Conservation (phyloP, 2,113 vertebrate species). For the Alligator mississippiensis region DNA sequence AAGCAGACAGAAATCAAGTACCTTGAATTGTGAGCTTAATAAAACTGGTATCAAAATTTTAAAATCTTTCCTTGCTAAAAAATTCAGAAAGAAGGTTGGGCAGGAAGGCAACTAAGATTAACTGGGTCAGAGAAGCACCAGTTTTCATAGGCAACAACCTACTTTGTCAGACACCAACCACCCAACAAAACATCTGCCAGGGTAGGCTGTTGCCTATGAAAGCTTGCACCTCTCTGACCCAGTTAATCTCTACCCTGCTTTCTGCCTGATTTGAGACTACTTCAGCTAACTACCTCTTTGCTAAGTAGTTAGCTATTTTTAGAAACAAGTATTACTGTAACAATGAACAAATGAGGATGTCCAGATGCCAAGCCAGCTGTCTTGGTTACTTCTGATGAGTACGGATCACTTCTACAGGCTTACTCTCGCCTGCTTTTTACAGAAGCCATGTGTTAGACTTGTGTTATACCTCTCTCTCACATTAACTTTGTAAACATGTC, state of each 20-base stretch:
- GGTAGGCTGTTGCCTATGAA: too few relatives aligned
- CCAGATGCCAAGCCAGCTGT: not conserved
- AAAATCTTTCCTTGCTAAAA: not conserved
- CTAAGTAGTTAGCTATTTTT: not conserved
- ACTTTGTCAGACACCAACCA: too few relatives aligned
- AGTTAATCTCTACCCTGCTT: too few relatives aligned
- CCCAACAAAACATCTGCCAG: too few relatives aligned
- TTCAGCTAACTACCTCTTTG: not conserved
- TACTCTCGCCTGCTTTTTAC: not conserved
- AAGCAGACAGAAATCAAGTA: not conserved
- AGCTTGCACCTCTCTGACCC: too few relatives aligned
- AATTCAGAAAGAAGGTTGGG: too few relatives aligned
- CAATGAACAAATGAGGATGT: not conserved
- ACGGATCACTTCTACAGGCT: rapidly evolving
- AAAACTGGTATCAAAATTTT: not conserved
- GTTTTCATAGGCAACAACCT: too few relatives aligned
- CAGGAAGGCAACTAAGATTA: too few relatives aligned
- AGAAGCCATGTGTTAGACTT: not conserved
- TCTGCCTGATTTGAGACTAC: not conserved
- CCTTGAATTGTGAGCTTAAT: not conserved
- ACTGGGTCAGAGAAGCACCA: too few relatives aligned
- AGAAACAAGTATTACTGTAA: not conserved
- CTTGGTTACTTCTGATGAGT: not conserved
- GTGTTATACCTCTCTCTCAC: not conserved
- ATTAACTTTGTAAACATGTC: not conserved